These are phyloP conservation scores for Herminia tarsipennalis DNA, from an alignment of 2,888 invertebrate species.

Conservation along the genomic window DNA sequence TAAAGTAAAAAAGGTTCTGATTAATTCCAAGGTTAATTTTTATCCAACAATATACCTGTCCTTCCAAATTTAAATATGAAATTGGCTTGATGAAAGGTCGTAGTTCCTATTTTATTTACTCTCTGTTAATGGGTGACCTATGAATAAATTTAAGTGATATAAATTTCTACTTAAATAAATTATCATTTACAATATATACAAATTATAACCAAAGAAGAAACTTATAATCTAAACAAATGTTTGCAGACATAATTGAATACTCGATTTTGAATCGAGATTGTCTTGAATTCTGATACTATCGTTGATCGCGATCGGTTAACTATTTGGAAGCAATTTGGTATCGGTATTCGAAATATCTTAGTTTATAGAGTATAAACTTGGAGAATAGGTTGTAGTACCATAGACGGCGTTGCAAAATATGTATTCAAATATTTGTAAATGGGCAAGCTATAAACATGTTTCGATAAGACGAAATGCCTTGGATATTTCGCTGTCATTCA, in stretches of 20 bases:
- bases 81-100: no score
- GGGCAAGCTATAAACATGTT: constrained; percentile 60
- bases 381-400: constrained; percentile 47
- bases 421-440: constrained; percentile 69
- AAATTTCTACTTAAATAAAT: no score
- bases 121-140: no score
- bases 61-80: no score
- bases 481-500: constrained; percentile 51
- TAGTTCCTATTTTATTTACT: no score
- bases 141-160: no score
- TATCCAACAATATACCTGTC: no score
- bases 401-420: constrained; percentile 60
- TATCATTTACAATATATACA: no score
- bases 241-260: constrained; percentile 64
- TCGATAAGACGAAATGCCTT: constrained; percentile 50
- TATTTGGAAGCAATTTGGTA: constrained; percentile 69
- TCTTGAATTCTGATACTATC: constrained; percentile 60
- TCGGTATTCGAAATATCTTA: constrained; percentile 57
- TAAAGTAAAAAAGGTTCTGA: no score
- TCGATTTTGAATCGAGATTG: constrained; percentile 55
- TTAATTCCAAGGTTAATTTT: no score
- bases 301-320: constrained; percentile 62
- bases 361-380: constrained; percentile 56
- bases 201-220: no score
- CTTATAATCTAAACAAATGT: constrained; percentile 65